These are phyloP conservation scores for Lutraria rhynchaena DNA, from an alignment of 1,140 invertebrate species.

Conservation along the genomic window DNA sequence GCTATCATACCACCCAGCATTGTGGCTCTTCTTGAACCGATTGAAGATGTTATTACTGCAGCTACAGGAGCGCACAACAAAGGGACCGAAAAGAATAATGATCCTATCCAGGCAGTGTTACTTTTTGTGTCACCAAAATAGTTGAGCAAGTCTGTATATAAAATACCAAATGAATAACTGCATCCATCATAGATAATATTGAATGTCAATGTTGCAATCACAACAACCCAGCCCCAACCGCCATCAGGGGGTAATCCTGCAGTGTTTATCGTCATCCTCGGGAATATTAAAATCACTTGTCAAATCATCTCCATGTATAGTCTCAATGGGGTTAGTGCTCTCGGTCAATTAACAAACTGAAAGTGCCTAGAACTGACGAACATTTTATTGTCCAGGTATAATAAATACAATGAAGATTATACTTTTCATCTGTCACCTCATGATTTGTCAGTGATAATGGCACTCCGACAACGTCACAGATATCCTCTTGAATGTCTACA, in stretches of 20 bases:
- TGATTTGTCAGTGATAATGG: too few species aligned
- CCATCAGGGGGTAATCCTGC: slow-evolving; percentile 86
- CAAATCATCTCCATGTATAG: too few species aligned
- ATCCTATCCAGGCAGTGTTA: slow-evolving; percentile 90
- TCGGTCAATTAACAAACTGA: too few species aligned
- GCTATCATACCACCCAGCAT: slow-evolving; percentile 89
- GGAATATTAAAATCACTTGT: too few species aligned
- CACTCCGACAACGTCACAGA: too few species aligned
- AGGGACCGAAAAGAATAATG: slow-evolving; percentile 78
- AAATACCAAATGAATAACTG: slow-evolving; percentile 83
- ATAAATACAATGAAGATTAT: too few species aligned
- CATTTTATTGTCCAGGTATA: too few species aligned
- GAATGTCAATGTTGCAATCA: slow-evolving; percentile 92
- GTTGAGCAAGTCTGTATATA: slow-evolving; percentile 87
- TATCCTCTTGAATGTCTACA: too few species aligned
- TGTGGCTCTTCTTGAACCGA: slow-evolving; percentile 91
- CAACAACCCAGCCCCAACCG: slow-evolving; percentile 90
- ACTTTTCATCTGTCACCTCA: too few species aligned
- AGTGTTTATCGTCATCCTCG: too few species aligned
- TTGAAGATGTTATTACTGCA: slow-evolving; percentile 91
- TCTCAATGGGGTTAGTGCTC: too few species aligned
- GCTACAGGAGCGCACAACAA: slow-evolving; percentile 92
- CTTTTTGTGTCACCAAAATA: slow-evolving; percentile 93
- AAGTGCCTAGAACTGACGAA: too few species aligned
- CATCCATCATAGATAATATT: slow-evolving; percentile 95